Percentiles rank a stretch among this genome's conserved stretches.
Conservation (phyloP, 2,797 vertebrate species). For the Hypotaenidia okinawae region DNA sequence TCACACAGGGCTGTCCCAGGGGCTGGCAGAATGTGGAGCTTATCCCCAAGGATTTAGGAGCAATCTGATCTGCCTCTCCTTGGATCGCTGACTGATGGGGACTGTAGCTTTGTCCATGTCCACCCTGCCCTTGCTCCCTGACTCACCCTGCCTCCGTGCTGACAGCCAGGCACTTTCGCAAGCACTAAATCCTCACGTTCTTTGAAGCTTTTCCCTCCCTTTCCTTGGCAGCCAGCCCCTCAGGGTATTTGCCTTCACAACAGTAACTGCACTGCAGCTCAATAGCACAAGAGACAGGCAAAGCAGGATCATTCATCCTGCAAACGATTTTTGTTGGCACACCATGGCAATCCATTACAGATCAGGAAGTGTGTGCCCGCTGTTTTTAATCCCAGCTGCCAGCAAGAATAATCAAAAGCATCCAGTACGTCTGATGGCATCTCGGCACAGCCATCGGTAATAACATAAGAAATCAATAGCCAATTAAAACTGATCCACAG, state of each 20-base stretch:
- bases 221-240: not conserved
- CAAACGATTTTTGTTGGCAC: constrained; percentile 37
- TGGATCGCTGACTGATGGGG: not conserved
- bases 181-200: not conserved
- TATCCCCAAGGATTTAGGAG: not conserved
- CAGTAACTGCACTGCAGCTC: constrained; percentile 6
- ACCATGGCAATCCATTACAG: constrained; percentile 47
- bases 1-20: not conserved
- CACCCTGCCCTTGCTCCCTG: not conserved
- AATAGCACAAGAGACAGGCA: constrained; percentile 21
- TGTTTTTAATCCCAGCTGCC: constrained; percentile 65
- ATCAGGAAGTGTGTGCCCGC: constrained; percentile 56
- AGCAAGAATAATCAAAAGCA: constrained; percentile 63
- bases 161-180: not conserved
- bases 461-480: constrained; percentile 70
- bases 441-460: constrained; percentile 59
- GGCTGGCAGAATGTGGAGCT: not conserved
- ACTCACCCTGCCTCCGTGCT: not conserved
- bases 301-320: constrained; percentile 53
- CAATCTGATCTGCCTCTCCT: not conserved
- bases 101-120: not conserved
- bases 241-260: constrained; percentile 21
- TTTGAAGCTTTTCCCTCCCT: not conserved
- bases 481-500: constrained; percentile 71
- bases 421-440: constrained; percentile 41